Evolutionary conservation across 2,888 invertebrate species (phyloP).

Genomic region (Drosophila atroscutellata): DNA sequence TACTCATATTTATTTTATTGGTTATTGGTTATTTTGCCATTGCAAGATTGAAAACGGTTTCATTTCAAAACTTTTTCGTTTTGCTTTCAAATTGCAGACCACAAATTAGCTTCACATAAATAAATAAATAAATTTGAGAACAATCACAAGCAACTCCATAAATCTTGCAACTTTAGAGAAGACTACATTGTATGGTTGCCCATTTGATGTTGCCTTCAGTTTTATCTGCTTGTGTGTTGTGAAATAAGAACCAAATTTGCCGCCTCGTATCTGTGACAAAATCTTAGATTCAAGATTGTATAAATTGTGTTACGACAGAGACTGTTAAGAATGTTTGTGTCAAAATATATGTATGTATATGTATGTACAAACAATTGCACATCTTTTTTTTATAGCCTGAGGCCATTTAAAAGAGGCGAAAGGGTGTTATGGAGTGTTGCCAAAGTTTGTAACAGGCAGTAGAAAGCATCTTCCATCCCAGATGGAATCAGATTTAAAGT

Average conservation of each 20-base stretch:
- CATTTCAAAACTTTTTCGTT: background rate
- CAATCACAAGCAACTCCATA: background rate
- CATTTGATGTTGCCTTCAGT: background rate
- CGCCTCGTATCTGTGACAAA: background rate
- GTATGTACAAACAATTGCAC: background rate
- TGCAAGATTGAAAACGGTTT: background rate
- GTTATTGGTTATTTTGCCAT: background rate
- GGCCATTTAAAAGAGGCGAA: background rate
- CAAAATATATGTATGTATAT: background rate
- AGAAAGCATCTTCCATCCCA: background rate
- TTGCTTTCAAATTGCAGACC: background rate
- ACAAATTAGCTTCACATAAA: background rate
- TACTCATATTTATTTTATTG: background rate
- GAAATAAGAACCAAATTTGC: background rate
- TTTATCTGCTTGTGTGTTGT: background rate
- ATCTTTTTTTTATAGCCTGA: background rate
- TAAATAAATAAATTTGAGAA: background rate
- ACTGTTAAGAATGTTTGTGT: background rate
- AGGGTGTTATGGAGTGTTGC: background rate
- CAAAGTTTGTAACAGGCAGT: background rate
- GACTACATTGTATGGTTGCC: background rate
- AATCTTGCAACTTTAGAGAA: background rate
- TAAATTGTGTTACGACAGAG: background rate
- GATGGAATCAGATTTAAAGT: background rate
- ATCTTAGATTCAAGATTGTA: background rate